Evolutionary conservation across 2,797 vertebrate genomes (phyloP).

Genomic region (Dryobates pubescens): DNA sequence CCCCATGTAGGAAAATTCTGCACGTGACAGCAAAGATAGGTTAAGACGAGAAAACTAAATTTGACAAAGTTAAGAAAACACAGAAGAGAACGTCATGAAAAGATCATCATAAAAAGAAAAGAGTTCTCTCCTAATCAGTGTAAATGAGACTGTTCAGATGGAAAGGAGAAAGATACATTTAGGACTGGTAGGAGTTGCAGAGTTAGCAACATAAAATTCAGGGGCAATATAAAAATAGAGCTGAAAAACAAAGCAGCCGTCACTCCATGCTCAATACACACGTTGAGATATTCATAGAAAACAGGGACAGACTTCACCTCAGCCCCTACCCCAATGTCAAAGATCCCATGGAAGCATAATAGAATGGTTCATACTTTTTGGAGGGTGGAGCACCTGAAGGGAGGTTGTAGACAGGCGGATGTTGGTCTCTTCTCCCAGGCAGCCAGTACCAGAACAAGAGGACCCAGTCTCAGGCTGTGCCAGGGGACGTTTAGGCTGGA

Average conservation of each 20-base stretch:
- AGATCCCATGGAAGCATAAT: background rate
- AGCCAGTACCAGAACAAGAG: too few species aligned
- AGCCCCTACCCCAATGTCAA: fast-evolving
- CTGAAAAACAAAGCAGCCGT: background rate
- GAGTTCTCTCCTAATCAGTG: background rate
- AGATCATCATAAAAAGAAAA: background rate
- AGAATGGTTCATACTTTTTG: background rate
- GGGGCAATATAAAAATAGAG: background rate
- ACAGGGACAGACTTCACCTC: background rate
- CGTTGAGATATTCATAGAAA: background rate
- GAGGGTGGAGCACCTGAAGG: too few species aligned
- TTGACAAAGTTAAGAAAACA: background rate
- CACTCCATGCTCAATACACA: background rate
- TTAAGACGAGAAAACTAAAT: background rate
- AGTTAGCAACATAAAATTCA: background rate
- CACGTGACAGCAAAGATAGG: background rate
- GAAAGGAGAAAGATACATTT: background rate
- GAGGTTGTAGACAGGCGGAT: too few species aligned
- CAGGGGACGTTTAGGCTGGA: too few species aligned
- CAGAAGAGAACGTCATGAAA: background rate
- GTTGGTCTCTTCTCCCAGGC: too few species aligned
- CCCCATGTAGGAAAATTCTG: background rate
- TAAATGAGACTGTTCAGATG: background rate
- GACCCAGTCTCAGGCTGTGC: too few species aligned
- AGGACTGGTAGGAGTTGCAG: background rate